Percentiles rank a stretch among this genome's conserved stretches.
Evolutionary conservation across 2,113 vertebrate genomes (phyloP).

Genomic region (Lampris incognitus): DNA sequence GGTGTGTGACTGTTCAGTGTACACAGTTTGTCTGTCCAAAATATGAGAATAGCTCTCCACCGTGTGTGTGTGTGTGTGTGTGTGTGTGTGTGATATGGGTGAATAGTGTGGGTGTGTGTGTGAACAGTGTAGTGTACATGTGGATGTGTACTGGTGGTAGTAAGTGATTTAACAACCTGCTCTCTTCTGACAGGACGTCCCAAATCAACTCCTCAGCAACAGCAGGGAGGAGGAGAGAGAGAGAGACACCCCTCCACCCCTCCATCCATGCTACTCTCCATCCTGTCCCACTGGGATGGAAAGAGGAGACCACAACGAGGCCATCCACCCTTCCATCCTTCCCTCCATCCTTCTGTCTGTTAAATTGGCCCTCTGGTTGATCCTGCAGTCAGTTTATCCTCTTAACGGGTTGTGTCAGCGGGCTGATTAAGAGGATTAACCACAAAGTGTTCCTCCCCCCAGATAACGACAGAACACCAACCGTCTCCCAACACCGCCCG

Average conservation of each 20-base stretch:
- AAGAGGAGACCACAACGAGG: no score
- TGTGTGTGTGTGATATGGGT: conserved; percentile 2
- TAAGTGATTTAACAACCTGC: no score
- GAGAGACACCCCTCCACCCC: no score
- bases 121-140: not conserved
- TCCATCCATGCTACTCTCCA: no score
- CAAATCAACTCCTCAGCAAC: no score
- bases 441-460: conserved; percentile 60
- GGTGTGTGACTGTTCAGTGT: not conserved
- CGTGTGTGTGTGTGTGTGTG: conserved; percentile 13
- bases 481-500: no score
- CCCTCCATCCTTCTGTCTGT: not conserved
- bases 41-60: conserved; percentile 11
- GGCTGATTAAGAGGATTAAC: conserved; percentile 70
- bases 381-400: conserved; percentile 51
- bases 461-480: no score
- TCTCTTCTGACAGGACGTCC: no score
- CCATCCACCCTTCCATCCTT: not conserved
- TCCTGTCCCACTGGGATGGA: no score
- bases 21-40: no score
- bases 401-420: conserved; percentile 37
- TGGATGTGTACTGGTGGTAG: no score
- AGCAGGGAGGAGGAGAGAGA: no score
- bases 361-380: not conserved
- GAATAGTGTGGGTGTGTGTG: not conserved